Base-by-base conservation (phyloP, 2,113 vertebrate genomes). In the Rynchops niger region DNA sequence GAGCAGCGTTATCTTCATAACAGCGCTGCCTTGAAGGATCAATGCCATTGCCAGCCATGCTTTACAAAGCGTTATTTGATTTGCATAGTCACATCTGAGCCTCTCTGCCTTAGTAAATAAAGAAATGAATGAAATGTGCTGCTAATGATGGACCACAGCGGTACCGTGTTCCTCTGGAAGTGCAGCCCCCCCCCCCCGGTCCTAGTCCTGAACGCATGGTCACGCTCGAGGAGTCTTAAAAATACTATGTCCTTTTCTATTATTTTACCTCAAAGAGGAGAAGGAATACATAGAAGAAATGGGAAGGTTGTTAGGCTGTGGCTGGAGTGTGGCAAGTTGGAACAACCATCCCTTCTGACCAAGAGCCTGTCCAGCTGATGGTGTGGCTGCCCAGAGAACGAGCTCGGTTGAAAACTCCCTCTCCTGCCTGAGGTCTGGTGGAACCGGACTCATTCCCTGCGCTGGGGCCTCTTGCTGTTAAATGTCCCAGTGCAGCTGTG, bases 161-260 rank as follows among this genome's bases (percentile, higher is more conserved):
- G n/a, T 19, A 50, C 11, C 1, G 1, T 58, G 1, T 62, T 76
- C 30, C 38, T 67, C 32, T 47, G 49, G 40, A 79, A 43, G 14
- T 40, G 19, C 15, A 59, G 36, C n/a, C 9, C n/a, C 9, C 9
- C 19, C 15, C 12, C 9, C 15, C 2, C 9, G 2, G 1, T 32
- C 72, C n/a, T 23, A 78, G 30, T 65, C 55, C 40, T 65, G 17
- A 11, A 32, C 15, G 17, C 11, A 4, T 30, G 16, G 7, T 32
- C 43, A 18, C 30, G 38, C 36, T 47, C 62, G 23, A 86, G 56
- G 9, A 47, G 26, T 66, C 61, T 59, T 76, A 32, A 91, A 82
- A 86, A 71, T n/a, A 53, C 4, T 3, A 10, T 15, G 22, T 77
- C 34, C 29, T 82, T 22, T 70, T n/a, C 20, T 18, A 19, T 65